Evolutionary conservation across 2,888 invertebrate genomes (phyloP), one percentile per base, ranked within the genome.

Genomic region (Pyrocoelia pectoralis): DNA sequence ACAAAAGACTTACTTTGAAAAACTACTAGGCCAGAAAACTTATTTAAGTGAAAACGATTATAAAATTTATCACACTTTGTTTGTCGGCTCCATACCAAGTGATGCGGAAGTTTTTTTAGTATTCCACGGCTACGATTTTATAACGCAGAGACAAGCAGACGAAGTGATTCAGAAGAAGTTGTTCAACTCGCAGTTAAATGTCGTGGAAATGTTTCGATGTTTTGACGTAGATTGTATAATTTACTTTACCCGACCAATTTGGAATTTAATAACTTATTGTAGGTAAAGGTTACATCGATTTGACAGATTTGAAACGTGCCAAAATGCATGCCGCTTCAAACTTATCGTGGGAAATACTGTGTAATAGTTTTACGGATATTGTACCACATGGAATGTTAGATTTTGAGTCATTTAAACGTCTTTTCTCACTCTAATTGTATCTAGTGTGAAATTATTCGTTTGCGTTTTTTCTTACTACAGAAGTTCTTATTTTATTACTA

Each of bases 271-370:
- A 24, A 14, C 15, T 56, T 40, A 33, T 53, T 15, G 12, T 38
- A 59, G 59, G 9, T 56, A 64, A 64, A 57, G 64, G 64, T n/a
- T 59, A 51, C 24, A 56, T 64, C 13, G 40, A 59, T 41, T 19
- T 19, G 13, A 17, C 5, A 9, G 64, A 64, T 59, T 56, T 64
- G 43, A 43, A 38, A 28, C 29, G 17, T 12, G 64, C 52, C 5
- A 55, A 50, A 50, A 56, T 43, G 17, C 17, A 1, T 18, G 40
- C 40, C n/a, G 17, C 50, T 33, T 19, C 59, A 8, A 49, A 50
- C 24, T 60, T 64, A 18, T 59, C 58, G 4, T 56, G 64, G 59
- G 14, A 56, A 17, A 19, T 50, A 38, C n/a, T 64, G 24, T 24
- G 10, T 0, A 55, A 56, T 13, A 51, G 56, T 60, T 64, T 64